Percentiles rank a stretch among this genome's conserved stretches.
Evolutionary conservation across 2,797 vertebrate species (phyloP).

Genomic region (Gallirallus australis): DNA sequence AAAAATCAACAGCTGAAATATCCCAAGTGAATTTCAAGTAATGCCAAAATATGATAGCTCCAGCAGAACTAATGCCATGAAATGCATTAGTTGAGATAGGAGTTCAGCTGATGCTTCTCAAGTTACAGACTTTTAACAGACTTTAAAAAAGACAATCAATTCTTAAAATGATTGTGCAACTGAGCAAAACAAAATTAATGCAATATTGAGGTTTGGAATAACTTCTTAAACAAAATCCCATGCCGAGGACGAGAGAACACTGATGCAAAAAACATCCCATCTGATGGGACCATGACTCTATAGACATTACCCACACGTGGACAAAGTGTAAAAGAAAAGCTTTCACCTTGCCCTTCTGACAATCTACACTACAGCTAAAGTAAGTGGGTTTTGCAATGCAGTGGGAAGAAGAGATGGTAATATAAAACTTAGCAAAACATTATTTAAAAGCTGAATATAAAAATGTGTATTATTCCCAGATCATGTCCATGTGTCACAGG

Average conservation of each 20-base stretch:
- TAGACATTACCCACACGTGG: accelerated
- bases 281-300: background rate
- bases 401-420: background rate
- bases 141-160: slow-evolving; percentile 44
- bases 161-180: slow-evolving; percentile 11
- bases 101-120: slow-evolving; percentile 37
- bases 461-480: background rate
- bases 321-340: background rate
- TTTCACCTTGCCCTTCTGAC: background rate
- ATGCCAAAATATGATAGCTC: slow-evolving; percentile 42
- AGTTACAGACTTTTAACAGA: slow-evolving; percentile 36
- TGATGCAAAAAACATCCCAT: slow-evolving; percentile 1
- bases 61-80: slow-evolving; percentile 36
- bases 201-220: slow-evolving; percentile 21
- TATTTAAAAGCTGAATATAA: background rate
- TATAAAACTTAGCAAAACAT: background rate
- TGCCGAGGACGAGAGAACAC: background rate
- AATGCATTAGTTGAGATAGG: background rate
- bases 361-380: background rate
- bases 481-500: background rate
- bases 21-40: slow-evolving; percentile 13
- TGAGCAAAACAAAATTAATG: background rate
- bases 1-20: background rate
- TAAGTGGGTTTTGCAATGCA: background rate
- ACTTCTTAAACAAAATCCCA: slow-evolving; percentile 5